Base-by-base conservation (phyloP, 2,888 invertebrate species). In the Sepiola atlantica region DNA sequence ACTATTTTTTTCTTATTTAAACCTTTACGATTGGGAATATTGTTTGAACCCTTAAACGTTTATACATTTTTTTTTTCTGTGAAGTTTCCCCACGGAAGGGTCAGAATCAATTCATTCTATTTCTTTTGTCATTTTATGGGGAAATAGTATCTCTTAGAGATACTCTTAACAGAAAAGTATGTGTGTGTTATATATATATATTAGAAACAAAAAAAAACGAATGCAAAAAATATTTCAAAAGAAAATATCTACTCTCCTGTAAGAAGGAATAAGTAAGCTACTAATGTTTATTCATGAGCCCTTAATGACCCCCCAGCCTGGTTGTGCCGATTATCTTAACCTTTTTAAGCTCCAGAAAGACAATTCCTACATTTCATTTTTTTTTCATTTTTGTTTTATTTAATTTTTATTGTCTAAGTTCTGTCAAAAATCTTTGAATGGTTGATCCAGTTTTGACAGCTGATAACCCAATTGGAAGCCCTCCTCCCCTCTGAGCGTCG, bases 311-410 rank as follows among this genome's bases (percentile, higher is more conserved):
- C 77, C 16, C n/a, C 12, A 28, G 28, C 61, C 21, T 61, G 28
- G 21, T 61, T 61, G 16, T 77, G 32, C 32, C 32, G 77, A n/a
- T 77, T 77, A 77, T n/a, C 16, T 77, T n/a, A n/a, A 77, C 77
- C 77, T 77, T n/a, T 77, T 77, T 77, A 77, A 77, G 32, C 77
- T n/a, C 77, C n/a, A 77, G 77, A 77, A 77, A 77, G 77, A 32
- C 14, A 32, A 32, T 77, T 32, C 45, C 4, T 4, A n/a, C n/a
- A 18, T n/a, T n/a, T n/a, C n/a, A n/a, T 77, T 14, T 77, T 77
- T n/a, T 16, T 12, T 77, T 77, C 12, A 16, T 18, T 16, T 77
- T 14, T 77, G n/a, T 21, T 77, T 32, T n/a, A n/a, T n/a, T n/a
- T 77, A 12, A 8, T 77, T 77, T n/a, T 12, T 3, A n/a, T n/a